Base-by-base conservation (phyloP, 2,888 invertebrate genomes). In the Caenorhabditis sp. region DNA sequence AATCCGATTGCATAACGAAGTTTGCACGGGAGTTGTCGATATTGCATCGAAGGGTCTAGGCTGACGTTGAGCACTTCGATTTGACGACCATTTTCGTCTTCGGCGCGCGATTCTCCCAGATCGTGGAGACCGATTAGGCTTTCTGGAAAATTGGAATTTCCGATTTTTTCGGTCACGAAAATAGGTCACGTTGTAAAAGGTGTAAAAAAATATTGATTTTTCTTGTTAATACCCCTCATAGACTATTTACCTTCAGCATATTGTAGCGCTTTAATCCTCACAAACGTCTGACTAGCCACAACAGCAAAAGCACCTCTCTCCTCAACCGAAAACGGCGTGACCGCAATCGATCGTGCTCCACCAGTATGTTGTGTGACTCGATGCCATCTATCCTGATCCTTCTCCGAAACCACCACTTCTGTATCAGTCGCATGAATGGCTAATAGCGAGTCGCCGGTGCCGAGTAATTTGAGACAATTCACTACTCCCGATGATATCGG, bases 21-120 rank as follows among this genome's bases (percentile, higher is more conserved):
- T 73, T 79, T 79, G 37, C 79, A 79, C 0, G 79, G 79, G 26
- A 79, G 62, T 26, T 75, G 77, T 8, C 79, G 67, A 53, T 75
- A 79, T 60, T 77, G 77, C 79, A 79, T 79, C 24, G 72, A 68
- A 37, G 79, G 79, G 59, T 79, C 79, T 37, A 79, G 60, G 21
- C 66, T 66, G 17, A 79, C 76, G 60, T 76, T 73, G 23, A 79
- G 58, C 8, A 79, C 78, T 62, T 76, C 72, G 1, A 79, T 54
- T 19, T 66, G 66, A 10, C 65, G 59, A 4, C 78, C 78, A 12
- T 58, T 70, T 37, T 79, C 78, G 26, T 79, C 78, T 27, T 65
- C 64, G 0, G 69, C 76, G 21, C 66, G 62, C 0, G 79, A 79
- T 58, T 79, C 76, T 0, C 77, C 79, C 6, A 79, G 60, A 54